These are phyloP conservation scores for Tylochromis polylepis DNA, from an alignment of 2,113 vertebrate genomes.

Conservation along the genomic window DNA sequence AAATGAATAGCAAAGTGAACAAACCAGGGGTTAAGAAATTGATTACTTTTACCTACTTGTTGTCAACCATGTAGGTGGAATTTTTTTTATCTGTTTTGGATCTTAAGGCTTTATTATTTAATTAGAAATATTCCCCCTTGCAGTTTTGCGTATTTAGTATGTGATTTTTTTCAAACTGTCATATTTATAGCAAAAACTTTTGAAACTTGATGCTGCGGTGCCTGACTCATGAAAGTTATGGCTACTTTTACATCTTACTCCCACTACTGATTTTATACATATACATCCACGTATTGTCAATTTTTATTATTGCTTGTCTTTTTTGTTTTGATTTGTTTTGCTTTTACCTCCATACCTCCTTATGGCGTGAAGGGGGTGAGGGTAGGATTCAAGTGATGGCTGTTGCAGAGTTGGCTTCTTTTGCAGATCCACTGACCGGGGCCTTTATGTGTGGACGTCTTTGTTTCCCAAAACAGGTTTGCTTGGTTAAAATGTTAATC, in stretches of 20 bases:
- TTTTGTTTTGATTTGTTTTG: background rate
- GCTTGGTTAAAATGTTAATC: background rate
- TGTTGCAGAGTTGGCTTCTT: background rate
- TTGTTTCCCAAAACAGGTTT: background rate
- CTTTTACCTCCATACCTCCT: background rate
- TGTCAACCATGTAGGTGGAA: background rate
- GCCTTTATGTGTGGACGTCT: background rate
- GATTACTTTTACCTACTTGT: background rate
- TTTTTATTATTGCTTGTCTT: background rate
- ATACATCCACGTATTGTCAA: background rate
- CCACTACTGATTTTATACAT: background rate
- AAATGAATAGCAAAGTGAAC: background rate
- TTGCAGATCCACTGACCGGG: background rate
- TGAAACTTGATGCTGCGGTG: background rate
- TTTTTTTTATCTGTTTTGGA: background rate
- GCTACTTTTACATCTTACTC: background rate
- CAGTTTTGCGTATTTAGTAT: background rate
- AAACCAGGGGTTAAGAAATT: background rate
- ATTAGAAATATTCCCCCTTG: background rate
- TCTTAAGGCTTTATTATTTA: background rate
- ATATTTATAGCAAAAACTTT: background rate
- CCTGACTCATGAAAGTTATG: background rate
- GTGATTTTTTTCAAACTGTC: background rate
- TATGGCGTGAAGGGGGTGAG: background rate
- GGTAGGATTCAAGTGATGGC: background rate